Percentiles rank a stretch among this genome's conserved stretches.
Conservation (phyloP, 2,113 vertebrate species). For the Osmerus eperlanus region DNA sequence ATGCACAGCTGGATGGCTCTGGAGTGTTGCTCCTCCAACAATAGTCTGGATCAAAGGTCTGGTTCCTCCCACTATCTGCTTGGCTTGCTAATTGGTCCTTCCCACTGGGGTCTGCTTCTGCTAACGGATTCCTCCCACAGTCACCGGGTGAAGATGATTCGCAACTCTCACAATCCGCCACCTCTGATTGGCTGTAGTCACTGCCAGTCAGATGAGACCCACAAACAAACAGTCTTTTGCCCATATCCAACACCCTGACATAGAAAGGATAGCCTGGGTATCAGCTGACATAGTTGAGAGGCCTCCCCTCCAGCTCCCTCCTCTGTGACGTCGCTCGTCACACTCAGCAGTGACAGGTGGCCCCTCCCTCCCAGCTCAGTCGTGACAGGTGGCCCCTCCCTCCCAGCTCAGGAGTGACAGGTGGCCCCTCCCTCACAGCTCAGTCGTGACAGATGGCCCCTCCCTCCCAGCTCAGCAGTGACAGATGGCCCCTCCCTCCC, state of each 20-base stretch:
- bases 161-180: constrained; percentile 30
- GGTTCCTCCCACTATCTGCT: constrained; percentile 5
- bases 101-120: neutral
- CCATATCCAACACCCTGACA: constrained; percentile 9
- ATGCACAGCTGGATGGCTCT: neutral
- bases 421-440: constrained; percentile 11
- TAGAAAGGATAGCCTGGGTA: constrained; percentile 4
- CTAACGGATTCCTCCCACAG: constrained; percentile 18
- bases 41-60: constrained; percentile 7
- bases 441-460: neutral
- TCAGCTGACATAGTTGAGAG: neutral
- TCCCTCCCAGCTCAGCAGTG: constrained; percentile 21
- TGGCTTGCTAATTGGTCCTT: constrained; percentile 6
- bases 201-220: constrained; percentile 5
- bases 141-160: neutral
- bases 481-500: neutral
- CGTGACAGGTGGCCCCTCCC: constrained; percentile 17
- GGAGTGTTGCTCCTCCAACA: constrained; percentile 8
- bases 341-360: constrained; percentile 15
- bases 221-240: neutral
- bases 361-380: neutral
- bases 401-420: neutral
- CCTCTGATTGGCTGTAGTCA: constrained; percentile 32
- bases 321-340: neutral
- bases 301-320: neutral